A percentile compares a stretch with the other conserved stretches of the same genome.
These are phyloP conservation scores for Microtus pennsylvanicus DNA, from an alignment of 2,113 vertebrate genomes.

Conservation along the genomic window DNA sequence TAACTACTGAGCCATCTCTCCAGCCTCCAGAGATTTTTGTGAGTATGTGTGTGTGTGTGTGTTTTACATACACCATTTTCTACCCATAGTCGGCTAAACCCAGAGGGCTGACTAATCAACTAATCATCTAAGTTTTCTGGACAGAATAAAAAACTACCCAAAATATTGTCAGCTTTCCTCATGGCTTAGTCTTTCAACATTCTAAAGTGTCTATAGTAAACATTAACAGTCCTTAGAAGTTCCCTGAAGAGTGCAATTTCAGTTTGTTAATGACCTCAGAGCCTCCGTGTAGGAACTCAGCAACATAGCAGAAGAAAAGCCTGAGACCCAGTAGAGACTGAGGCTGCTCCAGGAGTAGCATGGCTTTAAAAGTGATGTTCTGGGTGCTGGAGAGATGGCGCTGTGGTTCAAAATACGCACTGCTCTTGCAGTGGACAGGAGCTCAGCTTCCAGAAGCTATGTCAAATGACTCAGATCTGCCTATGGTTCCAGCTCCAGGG, in stretches of 20 bases:
- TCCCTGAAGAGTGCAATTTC: not conserved
- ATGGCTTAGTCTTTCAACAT: slow-evolving; percentile 12
- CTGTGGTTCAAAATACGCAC: not conserved
- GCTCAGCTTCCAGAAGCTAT: not conserved
- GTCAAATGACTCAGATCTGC: not conserved
- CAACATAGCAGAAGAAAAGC: not conserved
- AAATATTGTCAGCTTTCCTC: not conserved
- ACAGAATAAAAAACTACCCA: slow-evolving; percentile 12
- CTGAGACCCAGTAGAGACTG: not conserved
- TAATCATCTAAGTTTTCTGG: slow-evolving; percentile 11
- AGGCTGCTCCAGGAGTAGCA: not conserved
- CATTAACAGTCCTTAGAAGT: not conserved
- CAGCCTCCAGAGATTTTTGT: not conserved
- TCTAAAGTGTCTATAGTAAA: not conserved
- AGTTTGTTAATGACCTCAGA: not conserved
- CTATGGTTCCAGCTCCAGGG: not conserved
- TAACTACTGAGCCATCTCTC: not conserved
- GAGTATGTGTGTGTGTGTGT: not conserved
- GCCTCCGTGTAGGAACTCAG: not conserved
- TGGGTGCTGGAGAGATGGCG: not conserved
- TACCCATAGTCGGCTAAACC: not conserved
- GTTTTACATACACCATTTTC: not conserved
- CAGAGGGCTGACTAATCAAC: not conserved
- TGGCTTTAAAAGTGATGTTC: not conserved
- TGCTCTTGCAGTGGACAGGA: not conserved